Evolutionary conservation across 2,888 invertebrate species (phyloP).

Genomic region (Troides helena): DNA sequence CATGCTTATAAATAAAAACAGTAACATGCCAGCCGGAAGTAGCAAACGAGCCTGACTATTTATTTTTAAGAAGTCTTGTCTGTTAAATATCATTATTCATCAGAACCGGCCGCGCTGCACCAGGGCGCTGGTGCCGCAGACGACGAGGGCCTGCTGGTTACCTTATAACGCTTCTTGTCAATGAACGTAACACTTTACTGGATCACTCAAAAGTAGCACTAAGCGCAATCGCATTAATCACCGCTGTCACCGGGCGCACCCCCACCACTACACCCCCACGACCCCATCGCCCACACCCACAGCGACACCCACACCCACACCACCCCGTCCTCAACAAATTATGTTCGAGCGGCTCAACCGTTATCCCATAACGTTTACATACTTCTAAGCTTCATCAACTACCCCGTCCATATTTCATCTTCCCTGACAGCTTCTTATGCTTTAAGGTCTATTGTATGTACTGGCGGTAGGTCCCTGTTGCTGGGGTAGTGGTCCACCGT

Average conservation of each 20-base stretch:
- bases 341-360: constrained; percentile 25
- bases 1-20: too few species aligned
- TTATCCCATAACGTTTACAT: constrained; percentile 17
- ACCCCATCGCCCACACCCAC: constrained; percentile 27
- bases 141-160: too few species aligned
- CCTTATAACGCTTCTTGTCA: too few species aligned
- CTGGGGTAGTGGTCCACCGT: too few species aligned
- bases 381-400: constrained; percentile 8
- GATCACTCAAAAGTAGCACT: constrained; percentile 15
- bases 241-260: constrained; percentile 22
- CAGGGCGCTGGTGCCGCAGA: too few species aligned
- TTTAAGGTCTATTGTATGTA: neutral
- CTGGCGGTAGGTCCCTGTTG: too few species aligned
- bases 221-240: constrained; percentile 23
- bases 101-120: too few species aligned
- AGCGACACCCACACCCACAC: neutral
- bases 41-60: too few species aligned
- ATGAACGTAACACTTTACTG: neutral
- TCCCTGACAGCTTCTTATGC: neutral
- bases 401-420: constrained; percentile 13
- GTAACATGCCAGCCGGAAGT: too few species aligned
- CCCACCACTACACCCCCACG: constrained; percentile 25
- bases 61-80: too few species aligned
- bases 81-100: too few species aligned
- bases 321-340: constrained; percentile 35